phyloP scores from a whole-genome alignment of 2,888 invertebrate species.

The Cylloceria caligata region DNA sequence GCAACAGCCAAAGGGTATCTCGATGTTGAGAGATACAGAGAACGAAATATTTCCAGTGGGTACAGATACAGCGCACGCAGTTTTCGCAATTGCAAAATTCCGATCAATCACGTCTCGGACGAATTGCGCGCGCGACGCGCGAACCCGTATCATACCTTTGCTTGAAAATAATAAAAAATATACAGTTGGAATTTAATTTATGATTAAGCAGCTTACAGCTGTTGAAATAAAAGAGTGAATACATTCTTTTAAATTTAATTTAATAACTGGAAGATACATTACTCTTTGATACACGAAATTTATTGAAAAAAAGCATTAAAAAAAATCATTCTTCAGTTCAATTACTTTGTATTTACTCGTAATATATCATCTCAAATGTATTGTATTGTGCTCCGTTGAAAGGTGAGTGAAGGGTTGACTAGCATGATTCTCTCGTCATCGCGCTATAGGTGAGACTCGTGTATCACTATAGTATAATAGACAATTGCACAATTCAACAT shows the following conservation, averaged over 20 bases:
- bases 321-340: neutral
- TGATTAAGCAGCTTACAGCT: neutral
- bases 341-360: neutral
- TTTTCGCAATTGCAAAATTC: conserved; percentile 60
- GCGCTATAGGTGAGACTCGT: conserved; percentile 27
- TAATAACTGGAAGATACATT: neutral
- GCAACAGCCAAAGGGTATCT: conserved; percentile 36
- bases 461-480: conserved; percentile 47
- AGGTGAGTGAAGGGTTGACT: conserved; percentile 8
- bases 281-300: neutral
- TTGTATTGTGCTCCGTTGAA: neutral
- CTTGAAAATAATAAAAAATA: conserved; percentile 47
- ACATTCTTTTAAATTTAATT: neutral
- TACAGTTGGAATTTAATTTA: conserved; percentile 6
- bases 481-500: conserved; percentile 52
- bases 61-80: neutral
- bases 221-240: conserved; percentile 5
- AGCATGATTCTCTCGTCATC: conserved; percentile 41
- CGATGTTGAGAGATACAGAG: neutral
- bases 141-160: conserved; percentile 25
- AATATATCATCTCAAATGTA: neutral
- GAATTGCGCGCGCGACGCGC: conserved; percentile 48
- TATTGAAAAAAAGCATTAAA: neutral
- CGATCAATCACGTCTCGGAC: conserved; percentile 54
- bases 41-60: conserved; percentile 24